These are phyloP conservation scores for Gobius niger DNA, from an alignment of 2,113 vertebrate species.

Conservation along the genomic window DNA sequence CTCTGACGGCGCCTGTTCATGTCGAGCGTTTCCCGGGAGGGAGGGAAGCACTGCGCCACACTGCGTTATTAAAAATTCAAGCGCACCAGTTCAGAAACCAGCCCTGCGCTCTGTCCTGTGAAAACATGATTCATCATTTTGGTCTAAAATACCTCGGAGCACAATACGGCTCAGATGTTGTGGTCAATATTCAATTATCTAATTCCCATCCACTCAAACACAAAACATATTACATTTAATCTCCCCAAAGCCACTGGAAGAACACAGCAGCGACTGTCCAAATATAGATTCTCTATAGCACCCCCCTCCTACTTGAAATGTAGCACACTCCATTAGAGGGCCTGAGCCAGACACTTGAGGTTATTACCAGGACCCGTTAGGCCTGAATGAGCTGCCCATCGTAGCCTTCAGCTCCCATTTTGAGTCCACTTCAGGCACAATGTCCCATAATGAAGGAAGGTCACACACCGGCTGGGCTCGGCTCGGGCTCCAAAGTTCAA, in stretches of 20 bases:
- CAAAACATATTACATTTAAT: slow-evolving; percentile 19
- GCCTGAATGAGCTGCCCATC: slow-evolving; percentile 56
- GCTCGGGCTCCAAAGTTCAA: slow-evolving; percentile 52
- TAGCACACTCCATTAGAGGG: slow-evolving; percentile 55
- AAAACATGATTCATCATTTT: slow-evolving; percentile 30
- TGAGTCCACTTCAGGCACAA: slow-evolving; percentile 59
- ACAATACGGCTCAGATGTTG: slow-evolving; percentile 7
- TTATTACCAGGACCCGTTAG: slow-evolving; percentile 56
- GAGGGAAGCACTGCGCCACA: background rate
- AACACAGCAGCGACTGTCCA: slow-evolving; percentile 37
- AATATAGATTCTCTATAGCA: slow-evolving; percentile 48
- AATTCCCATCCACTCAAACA: slow-evolving; percentile 30
- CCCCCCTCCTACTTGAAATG: slow-evolving; percentile 34
- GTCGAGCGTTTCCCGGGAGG: background rate
- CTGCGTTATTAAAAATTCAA: slow-evolving; percentile 13
- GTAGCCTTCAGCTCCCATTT: slow-evolving; percentile 53
- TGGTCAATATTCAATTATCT: slow-evolving; percentile 43
- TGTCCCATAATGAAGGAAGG: slow-evolving; percentile 55
- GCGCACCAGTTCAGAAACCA: slow-evolving; percentile 2
- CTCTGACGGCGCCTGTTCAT: background rate
- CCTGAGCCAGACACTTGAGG: slow-evolving; percentile 50
- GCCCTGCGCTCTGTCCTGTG: slow-evolving; percentile 9
- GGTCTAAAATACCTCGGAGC: slow-evolving; percentile 22
- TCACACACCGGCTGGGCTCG: slow-evolving; percentile 36
- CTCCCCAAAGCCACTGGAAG: slow-evolving; percentile 16